Evolutionary conservation across 2,797 vertebrate genomes (phyloP).

Genomic region (Vultur gryphus): DNA sequence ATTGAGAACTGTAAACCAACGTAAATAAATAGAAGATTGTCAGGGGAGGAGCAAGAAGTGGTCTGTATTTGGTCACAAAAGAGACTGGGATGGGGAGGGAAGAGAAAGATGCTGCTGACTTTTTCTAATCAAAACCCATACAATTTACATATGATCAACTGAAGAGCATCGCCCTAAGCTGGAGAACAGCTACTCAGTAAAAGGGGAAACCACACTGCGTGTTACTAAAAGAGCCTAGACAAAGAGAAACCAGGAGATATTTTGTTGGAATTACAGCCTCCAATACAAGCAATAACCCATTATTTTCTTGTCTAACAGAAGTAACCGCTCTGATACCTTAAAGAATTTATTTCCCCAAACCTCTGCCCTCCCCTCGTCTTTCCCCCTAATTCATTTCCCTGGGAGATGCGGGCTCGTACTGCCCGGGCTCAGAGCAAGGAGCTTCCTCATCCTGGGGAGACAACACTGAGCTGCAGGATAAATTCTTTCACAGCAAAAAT

Average conservation of each 20-base stretch:
- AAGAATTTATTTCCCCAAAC: neutral
- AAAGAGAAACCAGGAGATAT: neutral
- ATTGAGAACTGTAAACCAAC: neutral
- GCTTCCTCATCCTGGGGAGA: neutral
- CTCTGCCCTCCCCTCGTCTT: neutral
- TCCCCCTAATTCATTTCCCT: neutral
- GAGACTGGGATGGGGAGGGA: neutral
- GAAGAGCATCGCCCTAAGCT: neutral
- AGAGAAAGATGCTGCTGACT: neutral
- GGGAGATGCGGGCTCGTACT: rapidly evolving
- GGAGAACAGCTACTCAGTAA: neutral
- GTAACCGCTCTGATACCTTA: neutral
- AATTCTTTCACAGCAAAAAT: neutral
- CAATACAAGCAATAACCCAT: neutral
- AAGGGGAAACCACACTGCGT: neutral
- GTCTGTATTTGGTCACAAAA: neutral
- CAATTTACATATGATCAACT: neutral
- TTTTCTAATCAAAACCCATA: neutral
- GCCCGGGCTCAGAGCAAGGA: neutral
- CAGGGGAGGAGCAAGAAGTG: rapidly evolving
- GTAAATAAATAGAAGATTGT: neutral
- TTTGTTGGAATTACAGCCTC: neutral
- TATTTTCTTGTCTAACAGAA: neutral
- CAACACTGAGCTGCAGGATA: rapidly evolving
- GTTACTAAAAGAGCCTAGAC: neutral